Percentiles rank a stretch among this genome's conserved stretches.
These are phyloP conservation scores for Blastobasis adustella DNA, from an alignment of 2,888 invertebrate species.

Conservation along the genomic window DNA sequence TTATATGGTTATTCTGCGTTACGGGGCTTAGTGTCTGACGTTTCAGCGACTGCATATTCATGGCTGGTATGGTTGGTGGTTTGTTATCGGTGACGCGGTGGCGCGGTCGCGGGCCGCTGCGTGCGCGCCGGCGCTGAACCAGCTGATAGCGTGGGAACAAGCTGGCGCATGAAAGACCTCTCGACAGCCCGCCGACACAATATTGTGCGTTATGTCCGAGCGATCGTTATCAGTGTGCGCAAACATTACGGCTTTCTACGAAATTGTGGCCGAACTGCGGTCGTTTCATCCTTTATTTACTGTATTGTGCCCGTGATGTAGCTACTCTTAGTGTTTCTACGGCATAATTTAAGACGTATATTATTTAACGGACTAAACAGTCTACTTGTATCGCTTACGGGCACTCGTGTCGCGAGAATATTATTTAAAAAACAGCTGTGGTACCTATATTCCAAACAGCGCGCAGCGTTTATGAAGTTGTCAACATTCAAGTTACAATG, in stretches of 20 bases:
- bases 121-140: constrained; percentile 54
- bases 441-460: no score
- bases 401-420: no score
- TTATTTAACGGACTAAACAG: no score
- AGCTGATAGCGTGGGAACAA: constrained; percentile 67
- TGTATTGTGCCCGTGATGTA: no score
- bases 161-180: constrained; percentile 36
- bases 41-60: constrained; percentile 18
- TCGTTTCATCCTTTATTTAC: no score
- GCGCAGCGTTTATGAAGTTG: no score
- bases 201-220: constrained; percentile 13
- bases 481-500: no score
- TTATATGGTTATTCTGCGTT: neutral
- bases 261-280: no score
- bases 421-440: no score
- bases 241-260: neutral
- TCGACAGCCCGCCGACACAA: constrained; percentile 14
- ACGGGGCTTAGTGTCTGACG: neutral
- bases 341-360: no score
- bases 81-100: constrained; percentile 23
- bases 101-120: constrained; percentile 35
- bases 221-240: neutral
- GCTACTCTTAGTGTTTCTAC: no score
- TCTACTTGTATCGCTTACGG: no score
- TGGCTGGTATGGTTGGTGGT: constrained; percentile 10